phyloP scores from a whole-genome alignment of 2,797 vertebrate genomes.

The Pteronotus mesoamericanus region DNA sequence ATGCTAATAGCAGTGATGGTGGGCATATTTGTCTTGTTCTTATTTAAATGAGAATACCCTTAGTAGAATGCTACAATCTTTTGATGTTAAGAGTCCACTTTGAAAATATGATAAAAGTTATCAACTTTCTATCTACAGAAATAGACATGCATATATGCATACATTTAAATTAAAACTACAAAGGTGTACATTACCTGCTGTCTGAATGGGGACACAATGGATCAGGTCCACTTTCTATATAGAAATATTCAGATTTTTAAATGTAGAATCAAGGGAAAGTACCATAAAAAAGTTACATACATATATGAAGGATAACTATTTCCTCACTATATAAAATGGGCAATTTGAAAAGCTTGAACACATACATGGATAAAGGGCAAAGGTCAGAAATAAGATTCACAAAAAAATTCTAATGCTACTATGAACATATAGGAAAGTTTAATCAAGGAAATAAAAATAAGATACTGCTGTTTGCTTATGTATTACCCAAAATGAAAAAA shows the following conservation, averaged over 20 bases:
- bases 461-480: not conserved
- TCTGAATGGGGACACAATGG: slow-evolving; percentile 14
- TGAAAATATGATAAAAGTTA: slow-evolving; percentile 17
- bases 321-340: not conserved
- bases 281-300: not conserved
- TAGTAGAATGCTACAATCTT: not conserved
- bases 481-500: not conserved
- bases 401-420: slow-evolving; percentile 27
- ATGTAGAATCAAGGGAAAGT: not conserved
- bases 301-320: not conserved
- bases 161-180: not conserved
- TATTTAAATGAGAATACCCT: not conserved
- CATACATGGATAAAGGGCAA: not conserved
- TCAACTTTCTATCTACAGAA: not conserved
- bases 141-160: not conserved
- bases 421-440: not conserved
- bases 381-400: not conserved
- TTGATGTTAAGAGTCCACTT: not conserved
- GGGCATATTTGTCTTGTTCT: not conserved
- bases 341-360: not conserved
- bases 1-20: not conserved
- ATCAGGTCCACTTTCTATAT: not conserved
- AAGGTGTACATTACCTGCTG: not conserved
- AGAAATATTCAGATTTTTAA: slow-evolving; percentile 6
- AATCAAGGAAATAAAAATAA: slow-evolving; percentile 16